Percentiles rank a stretch among this genome's conserved stretches.
phyloP scores from a whole-genome alignment of 2,797 vertebrate species.

The Crocodylus rhombifer region DNA sequence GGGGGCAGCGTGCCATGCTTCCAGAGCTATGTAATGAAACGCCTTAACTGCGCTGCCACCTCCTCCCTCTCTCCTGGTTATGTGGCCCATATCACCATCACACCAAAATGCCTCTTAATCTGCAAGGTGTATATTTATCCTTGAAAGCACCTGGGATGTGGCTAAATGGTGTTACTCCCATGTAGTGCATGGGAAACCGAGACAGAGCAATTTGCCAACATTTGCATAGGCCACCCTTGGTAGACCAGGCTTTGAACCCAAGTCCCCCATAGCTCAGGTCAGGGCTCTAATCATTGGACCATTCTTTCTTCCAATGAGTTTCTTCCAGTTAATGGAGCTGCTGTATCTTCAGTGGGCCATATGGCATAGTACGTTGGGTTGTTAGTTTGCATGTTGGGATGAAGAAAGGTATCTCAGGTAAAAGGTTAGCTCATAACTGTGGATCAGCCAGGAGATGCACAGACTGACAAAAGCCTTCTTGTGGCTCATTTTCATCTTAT shows the following conservation, averaged over 20 bases:
- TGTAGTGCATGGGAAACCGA: accelerated
- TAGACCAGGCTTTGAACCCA: not conserved
- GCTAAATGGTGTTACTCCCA: not conserved
- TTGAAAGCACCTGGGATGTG: not conserved
- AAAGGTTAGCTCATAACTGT: not conserved
- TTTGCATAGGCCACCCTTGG: not conserved
- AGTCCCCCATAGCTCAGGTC: accelerated
- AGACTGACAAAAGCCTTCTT: not conserved
- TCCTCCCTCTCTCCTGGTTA: not conserved
- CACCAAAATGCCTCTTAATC: not conserved
- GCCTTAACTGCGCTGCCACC: too few relatives aligned
- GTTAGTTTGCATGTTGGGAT: not conserved
- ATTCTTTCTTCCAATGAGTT: not conserved
- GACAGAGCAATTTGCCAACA: not conserved
- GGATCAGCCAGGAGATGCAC: accelerated
- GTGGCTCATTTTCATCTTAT: not conserved
- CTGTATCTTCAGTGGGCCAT: accelerated
- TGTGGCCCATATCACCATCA: not conserved
- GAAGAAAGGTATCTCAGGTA: not conserved
- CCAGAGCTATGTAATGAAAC: too few relatives aligned
- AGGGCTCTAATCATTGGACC: not conserved
- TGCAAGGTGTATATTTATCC: not conserved
- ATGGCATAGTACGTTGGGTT: not conserved
- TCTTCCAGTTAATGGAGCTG: not conserved
- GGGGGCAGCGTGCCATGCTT: too few relatives aligned